Conservation (phyloP, 2,797 vertebrate genomes). For the Balearica regulorum region DNA sequence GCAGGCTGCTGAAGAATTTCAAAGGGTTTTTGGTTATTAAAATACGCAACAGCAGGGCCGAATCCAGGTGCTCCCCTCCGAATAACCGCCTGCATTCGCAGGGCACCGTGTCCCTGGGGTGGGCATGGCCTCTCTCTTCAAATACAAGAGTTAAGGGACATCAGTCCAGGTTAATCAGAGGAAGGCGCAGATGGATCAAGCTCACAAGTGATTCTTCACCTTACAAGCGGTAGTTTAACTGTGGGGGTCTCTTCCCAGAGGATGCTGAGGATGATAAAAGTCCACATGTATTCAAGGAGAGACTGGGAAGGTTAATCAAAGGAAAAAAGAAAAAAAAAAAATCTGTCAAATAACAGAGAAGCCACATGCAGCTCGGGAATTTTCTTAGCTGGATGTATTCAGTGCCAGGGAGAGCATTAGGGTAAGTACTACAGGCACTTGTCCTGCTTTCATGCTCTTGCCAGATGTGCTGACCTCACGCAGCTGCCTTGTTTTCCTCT, state of each 20-base stretch:
- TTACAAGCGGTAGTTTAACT: neutral
- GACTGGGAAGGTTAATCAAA: neutral
- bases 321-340: neutral
- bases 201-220: neutral
- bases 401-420: neutral
- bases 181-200: neutral
- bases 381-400: neutral
- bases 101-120: accelerated
- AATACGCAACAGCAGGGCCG: neutral
- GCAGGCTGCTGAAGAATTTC: neutral
- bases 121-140: neutral
- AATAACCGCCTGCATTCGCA: neutral
- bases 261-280: neutral
- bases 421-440: neutral
- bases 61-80: neutral
- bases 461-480: neutral
- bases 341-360: neutral
- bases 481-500: neutral
- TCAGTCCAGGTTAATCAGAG: neutral
- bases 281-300: neutral
- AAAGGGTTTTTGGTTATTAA: neutral
- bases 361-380: neutral
- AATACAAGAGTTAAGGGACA: neutral
- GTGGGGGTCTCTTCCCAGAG: neutral
- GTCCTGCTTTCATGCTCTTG: neutral